phyloP scores from a whole-genome alignment of 2,113 vertebrate genomes.

The Gulo gulo region DNA sequence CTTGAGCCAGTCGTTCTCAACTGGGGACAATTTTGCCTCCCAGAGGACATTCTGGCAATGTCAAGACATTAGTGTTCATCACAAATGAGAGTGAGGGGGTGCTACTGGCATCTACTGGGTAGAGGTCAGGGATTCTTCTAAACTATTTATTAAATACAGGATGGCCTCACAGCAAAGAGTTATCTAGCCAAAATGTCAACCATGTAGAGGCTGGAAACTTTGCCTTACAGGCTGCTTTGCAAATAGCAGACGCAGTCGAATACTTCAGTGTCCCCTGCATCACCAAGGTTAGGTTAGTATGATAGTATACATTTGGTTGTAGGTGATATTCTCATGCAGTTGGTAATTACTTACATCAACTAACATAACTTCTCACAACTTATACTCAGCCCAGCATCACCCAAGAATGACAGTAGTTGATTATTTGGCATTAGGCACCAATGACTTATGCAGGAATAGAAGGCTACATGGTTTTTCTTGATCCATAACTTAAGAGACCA shows the following conservation, averaged over 20 bases:
- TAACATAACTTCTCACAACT: background rate
- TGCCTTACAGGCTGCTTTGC: background rate
- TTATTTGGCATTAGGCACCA: background rate
- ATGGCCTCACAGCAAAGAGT: background rate
- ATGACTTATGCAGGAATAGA: background rate
- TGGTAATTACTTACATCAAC: background rate
- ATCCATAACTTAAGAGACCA: background rate
- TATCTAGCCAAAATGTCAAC: background rate
- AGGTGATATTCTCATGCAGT: background rate
- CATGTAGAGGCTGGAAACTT: background rate
- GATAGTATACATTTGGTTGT: background rate
- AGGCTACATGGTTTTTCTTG: background rate
- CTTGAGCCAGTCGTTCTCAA: background rate
- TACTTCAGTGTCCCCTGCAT: fast-evolving
- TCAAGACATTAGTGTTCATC: background rate
- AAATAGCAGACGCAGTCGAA: background rate
- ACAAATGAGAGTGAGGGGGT: background rate
- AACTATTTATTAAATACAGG: background rate
- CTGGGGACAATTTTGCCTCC: background rate
- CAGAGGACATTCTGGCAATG: background rate
- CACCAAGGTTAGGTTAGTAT: background rate
- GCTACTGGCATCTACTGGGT: background rate
- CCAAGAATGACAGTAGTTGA: background rate
- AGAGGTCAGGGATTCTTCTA: background rate
- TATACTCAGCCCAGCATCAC: background rate